A percentile compares a stretch with the other conserved stretches of the same genome.
Evolutionary conservation across 1,140 invertebrate species (phyloP).

Genomic region (Diuraphis noxia): DNA sequence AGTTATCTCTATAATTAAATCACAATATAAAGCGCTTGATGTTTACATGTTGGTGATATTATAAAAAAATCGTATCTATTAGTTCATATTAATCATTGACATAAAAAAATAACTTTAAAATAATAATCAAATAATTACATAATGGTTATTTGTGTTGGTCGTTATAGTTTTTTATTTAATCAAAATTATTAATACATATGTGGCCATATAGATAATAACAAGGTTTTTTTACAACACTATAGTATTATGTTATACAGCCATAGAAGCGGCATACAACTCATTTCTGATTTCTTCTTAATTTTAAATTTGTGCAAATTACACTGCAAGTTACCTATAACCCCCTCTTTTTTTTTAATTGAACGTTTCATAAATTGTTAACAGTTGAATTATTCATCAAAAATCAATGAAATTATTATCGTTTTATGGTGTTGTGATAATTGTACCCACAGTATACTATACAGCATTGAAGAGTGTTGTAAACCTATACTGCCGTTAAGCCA

Average conservation of each 20-base stretch:
- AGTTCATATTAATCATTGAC: neutral
- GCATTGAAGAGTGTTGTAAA: neutral
- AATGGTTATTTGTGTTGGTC: neutral
- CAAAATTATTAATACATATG: neutral
- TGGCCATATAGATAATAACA: neutral
- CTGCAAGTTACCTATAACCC: neutral
- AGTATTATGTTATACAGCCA: neutral
- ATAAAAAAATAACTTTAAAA: neutral
- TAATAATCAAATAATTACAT: slow-evolving; percentile 4
- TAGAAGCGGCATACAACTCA: neutral
- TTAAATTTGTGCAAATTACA: neutral
- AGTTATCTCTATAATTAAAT: neutral
- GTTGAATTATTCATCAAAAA: no score
- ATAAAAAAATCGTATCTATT: neutral
- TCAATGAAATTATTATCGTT: neutral
- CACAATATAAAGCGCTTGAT: neutral
- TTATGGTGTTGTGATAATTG: neutral
- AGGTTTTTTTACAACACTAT: neutral
- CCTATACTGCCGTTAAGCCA: neutral
- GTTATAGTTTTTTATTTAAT: neutral
- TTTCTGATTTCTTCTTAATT: neutral
- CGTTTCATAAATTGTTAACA: neutral
- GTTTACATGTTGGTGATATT: neutral
- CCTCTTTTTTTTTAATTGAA: neutral
- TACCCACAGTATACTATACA: neutral